Evolutionary conservation across 2,797 vertebrate species (phyloP).

Genomic region (Coluber constrictor): DNA sequence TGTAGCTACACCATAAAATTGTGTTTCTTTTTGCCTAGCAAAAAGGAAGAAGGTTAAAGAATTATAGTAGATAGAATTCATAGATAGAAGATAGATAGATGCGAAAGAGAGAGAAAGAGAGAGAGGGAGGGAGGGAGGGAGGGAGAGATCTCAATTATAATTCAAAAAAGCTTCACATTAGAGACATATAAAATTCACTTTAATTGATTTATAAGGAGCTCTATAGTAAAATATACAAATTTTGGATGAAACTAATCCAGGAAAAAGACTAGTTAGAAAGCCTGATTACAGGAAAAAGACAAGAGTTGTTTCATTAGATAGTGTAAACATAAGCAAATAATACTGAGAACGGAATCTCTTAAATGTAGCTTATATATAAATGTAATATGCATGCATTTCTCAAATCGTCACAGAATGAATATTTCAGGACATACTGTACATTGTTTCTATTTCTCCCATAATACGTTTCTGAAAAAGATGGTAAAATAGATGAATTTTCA

Average conservation of each 20-base stretch:
- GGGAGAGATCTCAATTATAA: background rate
- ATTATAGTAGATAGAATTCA: background rate
- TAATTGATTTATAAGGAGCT: background rate
- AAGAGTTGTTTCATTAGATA: background rate
- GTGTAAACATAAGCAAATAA: background rate
- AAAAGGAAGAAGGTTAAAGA: background rate
- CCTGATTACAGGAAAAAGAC: background rate
- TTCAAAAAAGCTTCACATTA: background rate
- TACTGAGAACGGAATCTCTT: background rate
- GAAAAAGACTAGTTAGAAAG: background rate
- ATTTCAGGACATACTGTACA: background rate
- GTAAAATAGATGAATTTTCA: slow-evolving; percentile 25
- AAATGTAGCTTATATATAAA: background rate
- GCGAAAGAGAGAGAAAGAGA: too few relatives aligned
- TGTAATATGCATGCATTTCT: background rate
- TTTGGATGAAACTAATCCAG: background rate
- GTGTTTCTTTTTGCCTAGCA: background rate
- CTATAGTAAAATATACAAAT: background rate
- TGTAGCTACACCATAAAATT: background rate
- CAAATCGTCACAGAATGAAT: background rate
- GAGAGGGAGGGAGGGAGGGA: background rate
- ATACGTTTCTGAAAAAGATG: slow-evolving; percentile 13
- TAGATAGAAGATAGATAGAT: background rate
- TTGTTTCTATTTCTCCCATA: slow-evolving; percentile 7
- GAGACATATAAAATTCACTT: background rate